Evolutionary conservation across 1,140 invertebrate species (phyloP).

Genomic region (Tachypleus tridentatus): DNA sequence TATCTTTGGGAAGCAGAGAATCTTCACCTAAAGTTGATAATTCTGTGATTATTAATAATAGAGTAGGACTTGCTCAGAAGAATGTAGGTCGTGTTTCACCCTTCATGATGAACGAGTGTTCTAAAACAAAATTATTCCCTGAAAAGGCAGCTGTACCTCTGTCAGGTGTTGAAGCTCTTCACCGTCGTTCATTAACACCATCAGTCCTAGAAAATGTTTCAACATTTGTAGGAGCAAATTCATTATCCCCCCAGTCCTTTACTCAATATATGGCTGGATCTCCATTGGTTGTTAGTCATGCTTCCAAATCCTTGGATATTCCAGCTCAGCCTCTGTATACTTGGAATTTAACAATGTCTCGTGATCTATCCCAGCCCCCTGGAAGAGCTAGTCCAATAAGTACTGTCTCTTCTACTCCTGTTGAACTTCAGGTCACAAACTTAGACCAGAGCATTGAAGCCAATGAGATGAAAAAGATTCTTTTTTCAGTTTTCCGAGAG

Average conservation of each 20-base stretch:
- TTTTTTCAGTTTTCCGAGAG: slow-evolving; percentile 51
- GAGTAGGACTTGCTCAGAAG: slow-evolving; percentile 3
- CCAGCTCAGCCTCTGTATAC: not conserved
- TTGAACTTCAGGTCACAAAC: slow-evolving; percentile 60
- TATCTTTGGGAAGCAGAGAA: no score
- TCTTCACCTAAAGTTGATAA: no score
- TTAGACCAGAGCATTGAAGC: slow-evolving; percentile 59
- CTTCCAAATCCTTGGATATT: not conserved
- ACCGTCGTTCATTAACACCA: no score
- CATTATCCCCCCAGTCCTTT: no score
- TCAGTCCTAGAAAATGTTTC: no score
- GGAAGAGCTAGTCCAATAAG: slow-evolving; percentile 12
- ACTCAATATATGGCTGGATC: not conserved
- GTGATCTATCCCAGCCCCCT: not conserved
- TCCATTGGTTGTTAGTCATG: not conserved
- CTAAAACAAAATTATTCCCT: no score
- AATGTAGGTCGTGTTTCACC: slow-evolving; percentile 16
- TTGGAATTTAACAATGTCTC: not conserved
- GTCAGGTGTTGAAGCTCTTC: no score
- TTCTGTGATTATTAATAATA: no score
- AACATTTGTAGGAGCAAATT: no score
- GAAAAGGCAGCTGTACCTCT: no score
- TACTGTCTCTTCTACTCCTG: slow-evolving; percentile 28
- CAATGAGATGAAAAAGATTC: slow-evolving; percentile 52
- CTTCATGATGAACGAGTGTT: slow-evolving; percentile 6